A percentile compares a stretch with the other conserved stretches of the same genome.
Evolutionary conservation across 2,797 vertebrate species (phyloP).

Genomic region (Typhlichthys eigenmanni): DNA sequence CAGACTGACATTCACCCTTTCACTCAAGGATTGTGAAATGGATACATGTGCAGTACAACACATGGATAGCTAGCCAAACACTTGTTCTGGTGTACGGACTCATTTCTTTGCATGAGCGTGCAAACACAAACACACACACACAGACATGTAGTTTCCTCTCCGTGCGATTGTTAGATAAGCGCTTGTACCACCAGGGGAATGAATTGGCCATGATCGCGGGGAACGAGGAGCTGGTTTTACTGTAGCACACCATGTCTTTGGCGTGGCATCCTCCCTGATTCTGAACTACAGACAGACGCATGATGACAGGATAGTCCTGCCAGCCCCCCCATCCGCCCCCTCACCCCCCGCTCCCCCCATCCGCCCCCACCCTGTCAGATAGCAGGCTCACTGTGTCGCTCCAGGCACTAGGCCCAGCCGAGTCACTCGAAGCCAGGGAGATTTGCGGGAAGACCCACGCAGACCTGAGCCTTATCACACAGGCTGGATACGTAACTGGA

Average conservation of each 20-base stretch:
- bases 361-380: constrained; percentile 12
- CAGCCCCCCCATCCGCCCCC: neutral
- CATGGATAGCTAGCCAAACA: neutral
- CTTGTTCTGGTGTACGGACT: constrained; percentile 13
- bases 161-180: constrained; percentile 77
- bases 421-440: constrained; percentile 4
- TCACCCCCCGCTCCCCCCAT: neutral
- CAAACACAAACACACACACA: constrained; percentile 2
- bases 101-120: constrained; percentile 2
- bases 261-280: constrained; percentile 36
- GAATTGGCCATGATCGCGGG: constrained; percentile 67
- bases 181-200: constrained; percentile 69
- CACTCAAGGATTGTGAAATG: too few relatives aligned
- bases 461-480: too few relatives aligned
- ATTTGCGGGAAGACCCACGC: constrained; percentile 19
- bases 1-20: neutral
- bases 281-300: constrained; percentile 29
- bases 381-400: constrained; percentile 5
- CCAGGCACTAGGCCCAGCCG: constrained; percentile 7
- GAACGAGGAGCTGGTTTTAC: constrained; percentile 46
- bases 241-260: constrained; percentile 37
- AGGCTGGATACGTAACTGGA: too few relatives aligned
- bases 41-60: too few relatives aligned
- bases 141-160: constrained; percentile 60
- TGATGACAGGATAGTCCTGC: neutral